Evolutionary conservation across 1,140 invertebrate genomes (phyloP), one percentile per base, ranked within the genome.

Genomic region (Meloidogyne chitwoodi): DNA sequence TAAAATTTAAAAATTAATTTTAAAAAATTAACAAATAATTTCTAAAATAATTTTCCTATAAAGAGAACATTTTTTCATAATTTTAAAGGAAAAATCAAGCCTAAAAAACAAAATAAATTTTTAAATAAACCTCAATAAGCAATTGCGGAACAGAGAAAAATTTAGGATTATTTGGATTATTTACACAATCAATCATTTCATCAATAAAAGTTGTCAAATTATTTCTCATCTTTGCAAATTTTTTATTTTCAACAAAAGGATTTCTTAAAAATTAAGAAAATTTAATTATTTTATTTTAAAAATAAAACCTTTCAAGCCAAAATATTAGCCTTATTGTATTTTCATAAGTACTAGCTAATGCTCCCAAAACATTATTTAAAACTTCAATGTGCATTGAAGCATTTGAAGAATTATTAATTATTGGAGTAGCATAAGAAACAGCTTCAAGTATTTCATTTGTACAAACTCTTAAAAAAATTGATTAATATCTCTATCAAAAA

Each of bases 141-240:
- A 83, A 31, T 71, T 82, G 80, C 12, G 79, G 79, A 61, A 80
- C 79, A 27, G 79, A 78, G 27, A 80, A 82, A 44, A 80, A 80
- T 24, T 80, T 79, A 31, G 80, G 80, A 65, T 80, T 80, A 64
- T 80, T 80, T 22, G 80, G 79, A 56, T 79, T 77, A 44, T 80
- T 81, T n/a, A 80, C 56, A 56, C 80, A 83, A 48, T 80, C 79
- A 24, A 80, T 61, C 44, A 80, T 80, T 72, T 80, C 79, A 44
- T 80, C 31, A 29, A 80, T 73, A 24, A 74, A 71, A 1, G 29
- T 44, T 16, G 65, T 16, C 65, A 67, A 41, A 41, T 67, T 67
- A 67, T 31, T 67, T 16, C 65, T 67, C 65, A 67, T 31, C 22
- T 67, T 67, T 34, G 19, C 38, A 29, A 22, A 74, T 73, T 74